Base-by-base conservation (phyloP, 2,888 invertebrate species). In the Drosophila mimica region DNA sequence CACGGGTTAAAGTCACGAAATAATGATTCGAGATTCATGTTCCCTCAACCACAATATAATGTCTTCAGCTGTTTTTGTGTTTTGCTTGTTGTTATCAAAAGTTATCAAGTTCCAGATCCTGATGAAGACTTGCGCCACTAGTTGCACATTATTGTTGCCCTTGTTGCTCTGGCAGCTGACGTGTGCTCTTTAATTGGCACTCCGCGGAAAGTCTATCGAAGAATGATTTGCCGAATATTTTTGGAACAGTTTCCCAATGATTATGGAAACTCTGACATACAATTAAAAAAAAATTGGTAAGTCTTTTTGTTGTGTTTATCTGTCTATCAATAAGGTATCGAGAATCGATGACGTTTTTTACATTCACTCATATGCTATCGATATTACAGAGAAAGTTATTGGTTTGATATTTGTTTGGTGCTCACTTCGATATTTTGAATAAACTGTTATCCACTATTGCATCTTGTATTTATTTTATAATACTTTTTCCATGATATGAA, bases 1-100 rank as follows among this genome's bases (percentile, higher is more conserved):
- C 97, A 97, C 84, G 97, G 97, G 95, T 98, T 97, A 93, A 97
- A 98, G 94, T 98, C 97, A 94, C 97, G 96, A 94, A 97, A 97
- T 86, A 97, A 94, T 82, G 97, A 96, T 94, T 97, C 97, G 91
- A 97, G 95, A 95, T 97, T 97, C 97, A 97, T 97, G 59, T 70
- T 83, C 58, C 25, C 56, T 20, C 36, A 25, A 51, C 11, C 17
- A 53, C 38, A 36, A 38, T 51, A 43, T 3, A 30, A 40, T 31
- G 28, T 31, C 20, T 11, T 46, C 36, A 31, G 15, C 25, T 52
- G n/a, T 40, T 43, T 48, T 20, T 49, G 13, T 54, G 6, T 9
- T 54, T n/a, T 51, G 54, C 46, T 62, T 31, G 30, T 40, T 46
- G 38, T 20, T 66, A 31, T 73, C 15, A 36, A 59, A 48, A 63